Percentiles rank a stretch among this genome's conserved stretches.
phyloP scores from a whole-genome alignment of 2,888 invertebrate genomes.

The Plagodis pulveraria region DNA sequence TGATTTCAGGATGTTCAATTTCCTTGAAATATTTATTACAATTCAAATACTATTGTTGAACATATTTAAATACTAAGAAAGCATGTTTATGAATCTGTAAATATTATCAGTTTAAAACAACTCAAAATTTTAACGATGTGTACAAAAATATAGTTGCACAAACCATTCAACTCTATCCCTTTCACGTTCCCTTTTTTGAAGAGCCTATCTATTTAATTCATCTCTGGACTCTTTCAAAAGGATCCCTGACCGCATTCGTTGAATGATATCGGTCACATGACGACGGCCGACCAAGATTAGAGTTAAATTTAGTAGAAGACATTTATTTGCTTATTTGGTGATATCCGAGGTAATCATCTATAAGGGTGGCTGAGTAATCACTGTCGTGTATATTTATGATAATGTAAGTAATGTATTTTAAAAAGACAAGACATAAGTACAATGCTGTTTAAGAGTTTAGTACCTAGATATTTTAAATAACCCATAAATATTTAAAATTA shows the following conservation, averaged over 20 bases:
- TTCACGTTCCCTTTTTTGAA: constrained; percentile 70
- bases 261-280: constrained; percentile 79
- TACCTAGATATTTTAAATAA: neutral
- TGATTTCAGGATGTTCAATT: no score
- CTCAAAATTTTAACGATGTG: neutral
- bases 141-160: constrained; percentile 36
- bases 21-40: no score
- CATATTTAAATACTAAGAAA: no score
- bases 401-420: constrained; percentile 49
- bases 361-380: constrained; percentile 62
- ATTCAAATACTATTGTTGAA: no score
- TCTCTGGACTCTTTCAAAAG: constrained; percentile 80
- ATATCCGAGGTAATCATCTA: constrained; percentile 70
- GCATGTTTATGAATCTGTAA: no score
- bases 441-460: neutral
- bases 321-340: constrained; percentile 78
- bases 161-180: constrained; percentile 53
- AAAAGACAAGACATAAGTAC: neutral
- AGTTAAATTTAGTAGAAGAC: constrained; percentile 84
- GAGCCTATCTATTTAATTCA: constrained; percentile 82
- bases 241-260: constrained; percentile 77
- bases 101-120: no score
- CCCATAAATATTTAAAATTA: no score
- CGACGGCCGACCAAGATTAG: constrained; percentile 71
- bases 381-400: constrained; percentile 42